Evolutionary conservation across 2,888 invertebrate genomes (phyloP), one percentile per base, ranked within the genome.

Genomic region (Drosophila flavopinicola): DNA sequence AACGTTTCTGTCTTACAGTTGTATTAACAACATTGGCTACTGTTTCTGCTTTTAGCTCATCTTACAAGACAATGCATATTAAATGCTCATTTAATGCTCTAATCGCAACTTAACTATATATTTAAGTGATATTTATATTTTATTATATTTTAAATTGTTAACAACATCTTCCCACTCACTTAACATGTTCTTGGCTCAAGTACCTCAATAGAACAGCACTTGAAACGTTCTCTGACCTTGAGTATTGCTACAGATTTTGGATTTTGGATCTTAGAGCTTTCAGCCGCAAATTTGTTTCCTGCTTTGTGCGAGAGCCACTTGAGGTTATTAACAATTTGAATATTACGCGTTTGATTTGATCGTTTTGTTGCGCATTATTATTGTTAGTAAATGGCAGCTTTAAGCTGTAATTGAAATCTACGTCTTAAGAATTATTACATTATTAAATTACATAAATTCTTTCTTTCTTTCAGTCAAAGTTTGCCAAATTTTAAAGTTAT

Each of bases 261-360:
- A 37, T 44, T 25, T 32, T 37, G 23, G 4, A 15, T 38, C 47
- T 9, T 45, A 29, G 15, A 27, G 9, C 52, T 38, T 42, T 60
- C 32, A 23, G 33, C 32, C 17, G 33, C 57, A 17, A 67, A 53
- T 56, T 63, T 65, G 85, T 70, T 80, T 80, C 79, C 83, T 78
- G 66, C 69, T 78, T 39, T 30, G 41, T 48, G 27, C 35, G 13
- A 6, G 64, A 6, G 64, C 61, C 77, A 63, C 68, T 84, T 65
- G 39, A 66, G 15, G 30, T 45, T 48, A 33, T 66, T 67, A 73
- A 25, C 27, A 30, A 17, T 10, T 17, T 35, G 11, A 47, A 27
- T 45, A 24, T 52, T 51, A 51, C 41, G 49, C 15, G 9, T 13
- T 29, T 52, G 42, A 6, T 38, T 33, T 33, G 27, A 73, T 51